phyloP scores from a whole-genome alignment of 2,113 vertebrate species.

The Microcebus griseorufus region DNA sequence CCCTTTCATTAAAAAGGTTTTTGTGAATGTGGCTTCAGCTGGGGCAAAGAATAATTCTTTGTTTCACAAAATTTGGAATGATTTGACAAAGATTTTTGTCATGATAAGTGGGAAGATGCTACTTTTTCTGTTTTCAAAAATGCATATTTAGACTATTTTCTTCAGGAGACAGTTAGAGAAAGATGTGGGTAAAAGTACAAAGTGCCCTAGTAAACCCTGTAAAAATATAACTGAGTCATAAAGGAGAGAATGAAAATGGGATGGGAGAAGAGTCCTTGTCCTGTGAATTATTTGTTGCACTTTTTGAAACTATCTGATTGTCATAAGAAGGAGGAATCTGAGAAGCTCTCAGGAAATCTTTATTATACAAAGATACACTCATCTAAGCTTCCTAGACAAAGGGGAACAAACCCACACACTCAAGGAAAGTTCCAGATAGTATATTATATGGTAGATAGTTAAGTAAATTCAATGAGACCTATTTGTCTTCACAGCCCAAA shows the following conservation, averaged over 20 bases:
- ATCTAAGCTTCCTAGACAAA: not conserved
- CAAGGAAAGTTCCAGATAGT: not conserved
- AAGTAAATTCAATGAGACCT: not conserved
- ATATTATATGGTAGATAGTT: not conserved
- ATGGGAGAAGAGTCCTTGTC: not conserved
- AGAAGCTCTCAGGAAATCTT: not conserved
- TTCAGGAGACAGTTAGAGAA: not conserved
- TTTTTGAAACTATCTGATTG: not conserved
- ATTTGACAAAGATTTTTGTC: not conserved
- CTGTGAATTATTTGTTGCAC: not conserved
- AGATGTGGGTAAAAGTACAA: not conserved
- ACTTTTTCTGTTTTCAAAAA: slow-evolving; percentile 20
- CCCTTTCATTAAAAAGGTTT: slow-evolving; percentile 62
- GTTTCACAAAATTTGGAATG: slow-evolving; percentile 24
- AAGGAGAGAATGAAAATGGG: not conserved
- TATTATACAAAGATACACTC: not conserved
- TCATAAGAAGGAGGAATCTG: not conserved
- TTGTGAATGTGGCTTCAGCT: slow-evolving; percentile 26
- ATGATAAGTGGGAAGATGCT: not conserved
- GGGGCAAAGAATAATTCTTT: slow-evolving; percentile 39
- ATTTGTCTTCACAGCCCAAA: not conserved
- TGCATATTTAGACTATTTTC: not conserved
- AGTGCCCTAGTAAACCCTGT: not conserved
- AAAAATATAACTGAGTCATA: not conserved
- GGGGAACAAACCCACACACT: not conserved